Evolutionary conservation across 2,888 invertebrate genomes (phyloP), one percentile per base, ranked within the genome.

Genomic region (Pemphredon lugubris): DNA sequence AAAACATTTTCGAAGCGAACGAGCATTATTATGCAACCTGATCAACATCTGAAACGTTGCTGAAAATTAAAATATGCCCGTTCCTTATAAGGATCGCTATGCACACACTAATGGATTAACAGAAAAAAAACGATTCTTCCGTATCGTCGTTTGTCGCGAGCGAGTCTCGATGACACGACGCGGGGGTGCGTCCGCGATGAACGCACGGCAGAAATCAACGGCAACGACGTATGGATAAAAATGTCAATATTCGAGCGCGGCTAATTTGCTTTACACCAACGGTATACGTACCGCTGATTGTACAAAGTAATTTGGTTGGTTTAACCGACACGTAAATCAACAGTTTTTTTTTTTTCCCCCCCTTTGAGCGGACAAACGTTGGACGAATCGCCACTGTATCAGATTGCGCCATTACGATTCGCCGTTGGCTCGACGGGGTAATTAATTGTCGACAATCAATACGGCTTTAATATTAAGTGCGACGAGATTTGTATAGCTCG

Each of bases 281-380:
- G 64, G 60, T 14, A 20, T 54, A 45, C 58, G 53, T 42, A 42
- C 66, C 71, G 79, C 77, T 79, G 79, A 81, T 81, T 76, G 81
- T 81, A 71, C 81, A 78, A 79, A 81, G 80, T 81, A 81, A 80
- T 80, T 80, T 70, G 67, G 80, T 81, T 80, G 76, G 73, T 79
- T 81, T 79, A 76, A 79, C 74, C 74, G 76, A 64, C 79, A 54
- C 69, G 81, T 74, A 76, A 81, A 80, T 80, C 79, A 80, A 80
- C 75, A 79, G 72, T 63, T 75, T 75, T 80, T 77, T 65, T n/a
- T n/a, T n/a, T n/a, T n/a, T n/a, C n/a, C n/a, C n/a, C 44, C 63
- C 66, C 50, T 79, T 74, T 60, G 74, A 71, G 54, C 61, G 71
- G 40, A 74, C 80, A 74, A 74, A 74, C 77, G 77, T 20, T 37